Evolutionary conservation across 2,113 vertebrate species (phyloP), one percentile per base, ranked within the genome.

Genomic region (Platichthys stellatus): DNA sequence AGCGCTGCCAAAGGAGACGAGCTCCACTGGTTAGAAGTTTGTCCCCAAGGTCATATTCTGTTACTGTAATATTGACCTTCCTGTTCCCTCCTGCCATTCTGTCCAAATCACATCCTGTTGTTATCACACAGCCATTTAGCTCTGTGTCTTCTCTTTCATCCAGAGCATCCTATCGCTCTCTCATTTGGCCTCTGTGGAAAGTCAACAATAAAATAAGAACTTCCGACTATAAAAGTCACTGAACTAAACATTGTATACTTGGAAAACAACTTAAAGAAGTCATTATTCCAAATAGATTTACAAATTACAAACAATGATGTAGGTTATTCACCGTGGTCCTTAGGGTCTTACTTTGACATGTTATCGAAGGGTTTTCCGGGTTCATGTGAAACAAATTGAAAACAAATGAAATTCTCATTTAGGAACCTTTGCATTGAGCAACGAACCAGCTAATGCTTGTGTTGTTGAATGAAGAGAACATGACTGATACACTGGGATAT

Each of bases 1-100:
- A 51, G 57, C 60, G 69, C 63, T 57, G 58, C 64, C 80, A 78
- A 78, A 84, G 78, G 69, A 71, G 69, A 86, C 49, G 45, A 54
- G 73, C 73, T 77, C 82, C 60, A 67, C 56, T 65, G n/a, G 74
- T 84, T 76, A 77, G 74, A 81, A 10, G 78, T 79, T 82, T 71
- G 51, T 82, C 78, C 76, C 88, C 67, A 85, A 86, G 88, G 90
- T 92, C 86, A 89, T 88, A 88, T 92, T 90, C 74, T 83, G 79
- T 91, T 89, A 84, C 89, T 78, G 80, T 69, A 86, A 72, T 90
- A 90, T 87, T 92, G 87, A 89, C 84, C 89, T 89, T 89, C 85
- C 89, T 87, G 74, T 78, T 85, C 80, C 53, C 72, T 72, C 54
- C 51, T 83, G 78, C 80, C 81, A 80, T 63, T 89, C 79, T 61